Base-by-base conservation (phyloP, 92 coral and sea anemone species). In the Actinostola sp. region DNA sequence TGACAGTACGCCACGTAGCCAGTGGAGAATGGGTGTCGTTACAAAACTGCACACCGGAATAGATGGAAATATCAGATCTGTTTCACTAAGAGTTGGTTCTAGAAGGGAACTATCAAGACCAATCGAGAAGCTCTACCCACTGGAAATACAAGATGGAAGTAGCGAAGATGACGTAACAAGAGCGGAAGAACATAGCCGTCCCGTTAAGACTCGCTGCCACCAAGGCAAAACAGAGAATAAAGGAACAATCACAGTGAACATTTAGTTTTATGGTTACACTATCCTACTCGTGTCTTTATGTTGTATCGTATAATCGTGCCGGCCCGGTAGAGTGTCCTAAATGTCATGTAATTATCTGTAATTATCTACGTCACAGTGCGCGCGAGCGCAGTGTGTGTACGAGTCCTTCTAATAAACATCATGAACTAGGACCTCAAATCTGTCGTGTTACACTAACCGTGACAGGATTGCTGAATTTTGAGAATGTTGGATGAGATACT, bases 221-320 rank as follows among this genome's bases (percentile, higher is more conserved):
- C 59, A 76, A 76, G 56, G 81, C 81, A 63, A 33, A 2, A 39
- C 81, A 76, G 52, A 64, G 63, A 52, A 64, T 50, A 31, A 54
- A 51, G 46, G 81, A 76, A 51, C 73, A 64, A 76, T 76, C 73
- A 35, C 46, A 53, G 49, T 50, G 70, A 63, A 48, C 26, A 21
- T 36, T 41, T 51, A 3, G 5, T 1, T 4, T 2, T 0, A 36
- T 11, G 4, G 42, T 36, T 4, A 36, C 42, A 36, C 42, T 36
- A 36, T 36, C 4, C 42, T 36, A 41, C 32, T 67, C 29, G 26
- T 46, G 44, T n/a, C 27, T 15, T 46, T 45, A 46, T 26, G 43
- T 41, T 46, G 25, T 5, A 9, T 11, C 25, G 16, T 46, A 55
- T 45, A 26, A 44, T 1, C 71, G 16, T 21, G 49, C 45, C 69